These are phyloP conservation scores for Cassiopea xamachana DNA, from an alignment of 30 jellyfish, hydroid and myxozoan genomes.

Conservation along the genomic window DNA sequence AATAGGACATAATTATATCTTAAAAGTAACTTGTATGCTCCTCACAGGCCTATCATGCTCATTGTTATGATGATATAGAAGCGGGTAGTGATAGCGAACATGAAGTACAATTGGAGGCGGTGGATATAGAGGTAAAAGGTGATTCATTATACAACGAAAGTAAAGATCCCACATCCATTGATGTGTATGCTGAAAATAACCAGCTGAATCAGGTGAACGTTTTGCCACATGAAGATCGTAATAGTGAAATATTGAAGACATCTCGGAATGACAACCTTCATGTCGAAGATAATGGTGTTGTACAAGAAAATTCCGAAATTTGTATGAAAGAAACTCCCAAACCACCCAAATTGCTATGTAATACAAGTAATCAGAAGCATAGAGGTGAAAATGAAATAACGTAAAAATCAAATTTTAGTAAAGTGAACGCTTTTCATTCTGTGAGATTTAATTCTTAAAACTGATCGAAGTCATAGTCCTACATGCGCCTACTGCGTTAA, in stretches of 20 bases:
- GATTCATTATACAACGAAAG: not conserved
- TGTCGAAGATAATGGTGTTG: not conserved
- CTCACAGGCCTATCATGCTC: conserved; percentile 8
- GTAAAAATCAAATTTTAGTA: not conserved
- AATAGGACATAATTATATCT: not conserved
- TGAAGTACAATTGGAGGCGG: not conserved
- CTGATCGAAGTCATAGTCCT: too few species aligned
- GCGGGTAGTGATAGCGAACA: not conserved
- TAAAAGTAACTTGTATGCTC: not conserved
- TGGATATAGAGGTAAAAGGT: not conserved
- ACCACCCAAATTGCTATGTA: not conserved
- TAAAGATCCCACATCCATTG: not conserved
- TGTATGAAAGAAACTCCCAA: not conserved
- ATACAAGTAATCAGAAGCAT: not conserved
- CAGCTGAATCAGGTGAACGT: not conserved
- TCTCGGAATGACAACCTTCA: not conserved
- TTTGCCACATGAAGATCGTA: not conserved
- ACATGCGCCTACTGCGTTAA: too few species aligned
- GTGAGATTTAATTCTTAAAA: too few species aligned
- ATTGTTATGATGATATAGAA: not conserved
- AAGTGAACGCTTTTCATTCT: too few species aligned
- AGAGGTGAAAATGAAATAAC: not conserved
- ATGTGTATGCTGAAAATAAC: not conserved
- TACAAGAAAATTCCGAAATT: not conserved
- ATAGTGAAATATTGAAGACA: not conserved